Percentiles rank a stretch among this genome's conserved stretches.
Conservation (phyloP, 2,113 vertebrate species). For the Sterna hirundo region DNA sequence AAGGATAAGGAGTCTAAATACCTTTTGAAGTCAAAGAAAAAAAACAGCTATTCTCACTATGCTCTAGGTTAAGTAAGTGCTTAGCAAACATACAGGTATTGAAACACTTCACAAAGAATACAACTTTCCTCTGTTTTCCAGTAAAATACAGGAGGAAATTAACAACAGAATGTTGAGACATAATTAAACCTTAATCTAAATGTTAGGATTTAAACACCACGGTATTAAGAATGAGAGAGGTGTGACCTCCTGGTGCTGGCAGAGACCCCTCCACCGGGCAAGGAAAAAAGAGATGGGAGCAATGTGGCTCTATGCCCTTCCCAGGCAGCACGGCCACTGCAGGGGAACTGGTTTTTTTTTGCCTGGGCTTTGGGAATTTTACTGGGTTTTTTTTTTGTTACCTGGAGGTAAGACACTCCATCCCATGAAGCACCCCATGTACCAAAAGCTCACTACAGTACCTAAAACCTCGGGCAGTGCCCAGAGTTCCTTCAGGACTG, state of each 20-base stretch:
- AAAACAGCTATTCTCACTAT: not conserved
- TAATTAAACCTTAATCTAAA: not conserved
- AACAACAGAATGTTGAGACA: not conserved
- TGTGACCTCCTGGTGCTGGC: not conserved
- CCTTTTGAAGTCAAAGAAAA: not conserved
- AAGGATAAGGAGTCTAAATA: not conserved
- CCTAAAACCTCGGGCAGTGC: not conserved
- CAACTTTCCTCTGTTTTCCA: not conserved
- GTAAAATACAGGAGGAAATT: not conserved
- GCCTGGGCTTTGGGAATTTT: accelerated
- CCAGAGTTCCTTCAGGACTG: not conserved
- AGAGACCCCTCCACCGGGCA: not conserved
- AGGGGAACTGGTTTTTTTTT: accelerated
- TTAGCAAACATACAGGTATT: not conserved
- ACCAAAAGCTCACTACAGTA: accelerated
- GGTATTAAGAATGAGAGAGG: not conserved
- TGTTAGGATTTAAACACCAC: not conserved
- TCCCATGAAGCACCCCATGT: not conserved
- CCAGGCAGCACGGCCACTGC: not conserved
- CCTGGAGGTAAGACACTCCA: no score
- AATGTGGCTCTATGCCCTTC: not conserved
- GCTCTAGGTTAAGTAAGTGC: no score
- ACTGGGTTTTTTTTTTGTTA: no score
- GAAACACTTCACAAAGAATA: not conserved
- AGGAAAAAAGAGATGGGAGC: not conserved